Conservation (phyloP, 2,888 invertebrate species). For the Tinea semifulvella region DNA sequence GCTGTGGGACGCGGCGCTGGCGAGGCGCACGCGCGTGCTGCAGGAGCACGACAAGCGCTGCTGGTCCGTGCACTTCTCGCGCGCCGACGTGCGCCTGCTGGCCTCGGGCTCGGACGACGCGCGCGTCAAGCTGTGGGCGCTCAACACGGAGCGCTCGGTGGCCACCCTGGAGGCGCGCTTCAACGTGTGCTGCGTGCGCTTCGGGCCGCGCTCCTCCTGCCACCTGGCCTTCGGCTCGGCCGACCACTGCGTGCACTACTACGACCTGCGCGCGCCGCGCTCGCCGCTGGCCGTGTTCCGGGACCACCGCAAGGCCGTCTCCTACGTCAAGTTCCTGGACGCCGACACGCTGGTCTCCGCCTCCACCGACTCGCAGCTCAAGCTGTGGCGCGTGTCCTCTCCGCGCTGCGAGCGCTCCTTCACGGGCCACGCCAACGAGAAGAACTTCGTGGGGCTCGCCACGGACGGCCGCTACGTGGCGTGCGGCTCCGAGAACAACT, state of each 20-base stretch:
- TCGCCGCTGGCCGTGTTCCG: conserved; percentile 84
- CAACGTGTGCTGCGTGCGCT: conserved; percentile 94
- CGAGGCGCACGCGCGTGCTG: conserved; percentile 73
- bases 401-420: conserved; percentile 85
- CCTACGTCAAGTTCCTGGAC: conserved; percentile 91
- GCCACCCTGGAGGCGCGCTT: conserved; percentile 92
- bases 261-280: conserved; percentile 86
- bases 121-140: conserved; percentile 90
- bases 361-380: conserved; percentile 89
- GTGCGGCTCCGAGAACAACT: conserved; percentile 95
- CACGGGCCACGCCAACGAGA: conserved; percentile 92
- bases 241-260: conserved; percentile 96
- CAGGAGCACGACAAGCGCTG: conserved; percentile 92
- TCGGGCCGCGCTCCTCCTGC: conserved; percentile 73
- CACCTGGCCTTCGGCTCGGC: conserved; percentile 96
- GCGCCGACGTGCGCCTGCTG: conserved; percentile 86
- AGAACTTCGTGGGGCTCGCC: conserved; percentile 94
- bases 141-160: conserved; percentile 87
- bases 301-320: conserved; percentile 93
- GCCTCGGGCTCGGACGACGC: conserved; percentile 95
- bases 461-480: conserved; percentile 93
- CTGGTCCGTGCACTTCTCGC: conserved; percentile 96
- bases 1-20: conserved; percentile 89
- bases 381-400: conserved; percentile 88
- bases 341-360: conserved; percentile 88